Evolutionary conservation across 2,113 vertebrate genomes (phyloP), one percentile per base, ranked within the genome.

Genomic region (Entelurus aequoreus): DNA sequence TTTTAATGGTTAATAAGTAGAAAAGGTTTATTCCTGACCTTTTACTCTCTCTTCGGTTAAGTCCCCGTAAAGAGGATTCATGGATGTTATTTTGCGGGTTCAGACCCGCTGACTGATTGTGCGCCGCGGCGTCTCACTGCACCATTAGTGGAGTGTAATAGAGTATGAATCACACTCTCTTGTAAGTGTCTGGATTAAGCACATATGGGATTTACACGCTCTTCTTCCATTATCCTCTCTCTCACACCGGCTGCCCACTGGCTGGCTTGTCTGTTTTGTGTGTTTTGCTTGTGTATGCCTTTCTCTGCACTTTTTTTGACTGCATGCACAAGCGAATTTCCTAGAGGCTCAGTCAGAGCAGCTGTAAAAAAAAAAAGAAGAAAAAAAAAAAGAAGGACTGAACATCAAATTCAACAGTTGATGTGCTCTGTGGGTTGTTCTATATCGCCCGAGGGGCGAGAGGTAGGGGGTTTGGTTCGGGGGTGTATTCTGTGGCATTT

Each of bases 161-260:
- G 79, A 82, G 77, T 78, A 87, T 90, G 88, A 89, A 89, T 86
- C 88, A 88, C 78, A 63, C 69, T 69, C 66, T 78, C 83, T 86
- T 79, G 72, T 84, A 86, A 89, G 84, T 84, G 86, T 88, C 84
- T 76, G 80, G 83, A 88, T 80, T 82, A 87, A 83, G 83, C 80
- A 82, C 84, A 83, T 83, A 62, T 75, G 84, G 87, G 86, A 89
- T 88, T 87, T 86, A 85, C 75, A 64, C 74, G 75, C 62, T 66
- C 74, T 64, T 75, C 67, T 69, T 84, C 77, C 73, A 82, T 82
- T 85, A 81, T 78, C 74, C 68, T 16, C 5, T 62, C 65, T 60
- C 54, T 44, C 69, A 76, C 72, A 60, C 60, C 69, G 74, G 65
- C 65, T 69, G 60, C 63, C 44, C 55, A 44, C 38, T 19, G 55